Percentiles rank a stretch among this genome's conserved stretches.
phyloP scores from a whole-genome alignment of 2,888 invertebrate species.

The Elegia similella region DNA sequence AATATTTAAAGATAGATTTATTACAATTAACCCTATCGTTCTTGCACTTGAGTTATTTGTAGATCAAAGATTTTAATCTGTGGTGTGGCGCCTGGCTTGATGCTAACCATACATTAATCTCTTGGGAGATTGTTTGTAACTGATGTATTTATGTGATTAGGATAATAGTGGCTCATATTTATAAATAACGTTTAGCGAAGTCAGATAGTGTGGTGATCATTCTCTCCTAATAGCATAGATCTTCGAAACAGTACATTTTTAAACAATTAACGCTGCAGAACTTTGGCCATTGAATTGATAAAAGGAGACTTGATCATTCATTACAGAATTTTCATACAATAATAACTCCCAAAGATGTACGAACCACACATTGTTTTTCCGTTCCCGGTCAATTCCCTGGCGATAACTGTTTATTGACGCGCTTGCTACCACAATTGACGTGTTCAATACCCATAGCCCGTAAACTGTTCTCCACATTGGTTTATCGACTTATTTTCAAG shows the following conservation, averaged over 20 bases:
- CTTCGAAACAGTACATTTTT: too few species aligned
- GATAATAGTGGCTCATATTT: too few species aligned
- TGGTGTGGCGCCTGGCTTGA: constrained; percentile 2
- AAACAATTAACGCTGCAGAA: too few species aligned
- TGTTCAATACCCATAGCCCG: not conserved
- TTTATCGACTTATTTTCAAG: not conserved
- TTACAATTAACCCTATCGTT: constrained; percentile 27
- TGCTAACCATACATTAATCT: not conserved
- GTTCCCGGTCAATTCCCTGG: not conserved
- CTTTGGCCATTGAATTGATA: too few species aligned
- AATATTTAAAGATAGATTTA: constrained; percentile 25
- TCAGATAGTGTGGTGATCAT: too few species aligned
- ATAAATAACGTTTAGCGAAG: too few species aligned
- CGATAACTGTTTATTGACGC: not conserved
- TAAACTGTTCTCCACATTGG: not conserved
- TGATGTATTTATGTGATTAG: not conserved
- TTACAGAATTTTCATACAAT: too few species aligned
- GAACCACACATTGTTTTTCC: not conserved
- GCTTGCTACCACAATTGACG: not conserved
- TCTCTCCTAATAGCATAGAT: too few species aligned
- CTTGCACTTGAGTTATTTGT: constrained; percentile 32
- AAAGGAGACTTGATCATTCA: too few species aligned
- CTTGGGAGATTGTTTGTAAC: not conserved
- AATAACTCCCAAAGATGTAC: not conserved
- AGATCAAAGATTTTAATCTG: constrained; percentile 24